These are phyloP conservation scores for Osmerus mordax DNA, from an alignment of 2,113 vertebrate genomes.

Conservation along the genomic window DNA sequence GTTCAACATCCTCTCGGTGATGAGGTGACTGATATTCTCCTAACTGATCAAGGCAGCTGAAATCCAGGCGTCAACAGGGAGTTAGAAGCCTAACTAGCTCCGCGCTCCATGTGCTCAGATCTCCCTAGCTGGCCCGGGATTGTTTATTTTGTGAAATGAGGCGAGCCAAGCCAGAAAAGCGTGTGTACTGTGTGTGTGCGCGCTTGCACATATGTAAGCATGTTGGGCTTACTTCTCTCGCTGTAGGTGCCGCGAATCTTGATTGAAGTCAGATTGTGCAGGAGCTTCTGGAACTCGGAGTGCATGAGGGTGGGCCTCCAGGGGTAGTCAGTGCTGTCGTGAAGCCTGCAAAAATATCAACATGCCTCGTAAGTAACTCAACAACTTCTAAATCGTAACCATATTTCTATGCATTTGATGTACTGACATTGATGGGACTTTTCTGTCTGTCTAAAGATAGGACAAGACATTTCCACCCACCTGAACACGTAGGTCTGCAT, in stretches of 20 bases:
- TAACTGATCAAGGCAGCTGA: not conserved
- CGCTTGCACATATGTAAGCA: not conserved
- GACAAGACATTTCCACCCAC: slow-evolving; percentile 59
- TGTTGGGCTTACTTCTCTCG: slow-evolving; percentile 77
- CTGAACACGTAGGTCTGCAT: slow-evolving; percentile 84
- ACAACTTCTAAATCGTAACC: too few relatives aligned
- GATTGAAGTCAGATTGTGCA: slow-evolving; percentile 89
- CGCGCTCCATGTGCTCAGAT: not conserved
- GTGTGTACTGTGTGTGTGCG: not conserved
- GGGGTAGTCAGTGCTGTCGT: slow-evolving; percentile 86
- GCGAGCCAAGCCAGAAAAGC: not conserved
- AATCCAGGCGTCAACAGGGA: not conserved
- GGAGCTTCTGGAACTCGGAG: slow-evolving; percentile 92
- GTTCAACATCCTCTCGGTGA: slow-evolving; percentile 3
- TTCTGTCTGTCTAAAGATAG: not conserved
- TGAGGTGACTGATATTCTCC: not conserved
- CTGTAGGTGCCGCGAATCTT: slow-evolving; percentile 96
- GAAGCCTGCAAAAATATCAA: slow-evolving; percentile 72
- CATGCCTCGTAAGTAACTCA: too few relatives aligned
- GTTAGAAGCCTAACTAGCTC: not conserved
- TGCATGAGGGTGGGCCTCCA: slow-evolving; percentile 86
- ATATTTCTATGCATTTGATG: too few relatives aligned
- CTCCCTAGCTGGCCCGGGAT: not conserved
- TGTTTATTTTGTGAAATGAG: not conserved
- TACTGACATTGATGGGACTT: not conserved